Evolutionary conservation across 2,797 vertebrate species (phyloP).

Genomic region (Tarsius wallacei): DNA sequence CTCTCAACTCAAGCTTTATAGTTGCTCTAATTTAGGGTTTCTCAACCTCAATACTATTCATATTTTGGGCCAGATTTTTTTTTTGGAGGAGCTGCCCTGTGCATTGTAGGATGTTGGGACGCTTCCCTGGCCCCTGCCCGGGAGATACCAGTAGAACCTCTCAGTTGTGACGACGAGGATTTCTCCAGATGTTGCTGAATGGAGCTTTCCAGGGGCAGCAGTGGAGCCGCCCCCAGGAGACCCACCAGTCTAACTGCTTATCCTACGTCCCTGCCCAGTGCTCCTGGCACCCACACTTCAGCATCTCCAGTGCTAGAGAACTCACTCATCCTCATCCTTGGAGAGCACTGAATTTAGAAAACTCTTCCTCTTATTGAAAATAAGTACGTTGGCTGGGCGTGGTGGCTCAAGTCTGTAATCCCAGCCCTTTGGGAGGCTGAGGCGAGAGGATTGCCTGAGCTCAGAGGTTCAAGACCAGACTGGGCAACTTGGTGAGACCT

Average conservation of each 20-base stretch:
- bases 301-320: too few species aligned
- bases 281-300: background rate
- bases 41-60: background rate
- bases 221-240: background rate
- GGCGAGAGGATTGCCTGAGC: too few species aligned
- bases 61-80: background rate
- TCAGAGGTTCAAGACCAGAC: too few species aligned
- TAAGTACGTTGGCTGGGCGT: background rate
- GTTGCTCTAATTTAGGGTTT: background rate
- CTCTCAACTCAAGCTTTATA: background rate
- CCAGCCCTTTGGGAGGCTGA: too few species aligned
- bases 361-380: background rate
- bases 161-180: background rate
- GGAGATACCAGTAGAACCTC: background rate
- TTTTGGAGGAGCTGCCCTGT: background rate
- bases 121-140: background rate
- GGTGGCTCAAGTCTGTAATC: too few species aligned
- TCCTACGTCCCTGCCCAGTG: accelerated
- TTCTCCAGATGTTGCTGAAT: background rate
- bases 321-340: background rate
- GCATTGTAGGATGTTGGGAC: background rate
- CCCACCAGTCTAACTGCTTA: background rate
- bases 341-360: background rate
- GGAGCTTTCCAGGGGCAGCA: background rate
- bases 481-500: too few species aligned